phyloP scores from a whole-genome alignment of 1,140 invertebrate species.

The Campoletis sonorensis region DNA sequence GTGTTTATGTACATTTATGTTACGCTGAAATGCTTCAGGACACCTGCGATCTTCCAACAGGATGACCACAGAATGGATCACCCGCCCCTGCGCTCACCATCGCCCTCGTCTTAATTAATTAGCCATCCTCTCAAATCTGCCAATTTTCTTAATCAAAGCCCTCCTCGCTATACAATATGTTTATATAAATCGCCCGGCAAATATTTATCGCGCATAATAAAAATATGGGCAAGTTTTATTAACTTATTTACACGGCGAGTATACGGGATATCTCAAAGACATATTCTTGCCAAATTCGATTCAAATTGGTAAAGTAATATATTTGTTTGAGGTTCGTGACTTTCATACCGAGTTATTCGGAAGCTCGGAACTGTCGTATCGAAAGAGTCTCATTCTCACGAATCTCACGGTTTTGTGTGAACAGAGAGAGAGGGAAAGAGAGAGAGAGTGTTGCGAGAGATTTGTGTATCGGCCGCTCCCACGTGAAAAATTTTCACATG shows the following conservation, averaged over 20 bases:
- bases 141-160: background rate
- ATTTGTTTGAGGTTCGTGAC: background rate
- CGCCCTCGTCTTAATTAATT: slow-evolving; percentile 5
- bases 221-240: no score
- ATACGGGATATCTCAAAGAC: no score
- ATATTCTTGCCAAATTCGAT: background rate
- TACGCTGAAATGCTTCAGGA: slow-evolving; percentile 1
- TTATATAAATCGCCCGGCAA: background rate
- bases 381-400: background rate
- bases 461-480: slow-evolving; percentile 32
- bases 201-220: no score
- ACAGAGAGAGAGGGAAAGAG: no score
- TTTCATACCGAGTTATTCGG: background rate
- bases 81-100: background rate
- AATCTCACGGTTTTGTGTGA: slow-evolving; percentile 12
- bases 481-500: slow-evolving; percentile 40
- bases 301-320: background rate
- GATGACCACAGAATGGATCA: slow-evolving; percentile 6
- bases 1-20: slow-evolving; percentile 25
- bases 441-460: background rate
- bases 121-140: slow-evolving; percentile 11
- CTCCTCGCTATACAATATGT: background rate
- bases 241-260: no score
- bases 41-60: slow-evolving; percentile 40
- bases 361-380: slow-evolving; percentile 3